Evolutionary conservation across 2,888 invertebrate species (phyloP).

Genomic region (Nemapogon koenigi): DNA sequence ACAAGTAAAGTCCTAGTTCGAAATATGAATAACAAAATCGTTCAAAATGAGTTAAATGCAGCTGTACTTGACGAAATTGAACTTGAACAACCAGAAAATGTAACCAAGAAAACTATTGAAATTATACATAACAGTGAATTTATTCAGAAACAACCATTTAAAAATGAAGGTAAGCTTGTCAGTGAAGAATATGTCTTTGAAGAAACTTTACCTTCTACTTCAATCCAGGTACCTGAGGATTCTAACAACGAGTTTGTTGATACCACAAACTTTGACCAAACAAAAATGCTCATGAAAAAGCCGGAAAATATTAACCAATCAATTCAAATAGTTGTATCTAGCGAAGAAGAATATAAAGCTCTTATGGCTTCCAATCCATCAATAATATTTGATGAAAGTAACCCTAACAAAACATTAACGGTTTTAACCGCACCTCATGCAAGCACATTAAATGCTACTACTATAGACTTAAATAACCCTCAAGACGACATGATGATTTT

Average conservation of each 20-base stretch:
- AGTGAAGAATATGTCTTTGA: conserved; percentile 26
- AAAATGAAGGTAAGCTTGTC: conserved; percentile 20
- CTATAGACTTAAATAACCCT: conserved; percentile 51
- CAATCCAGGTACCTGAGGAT: conserved; percentile 30
- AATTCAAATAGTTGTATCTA: conserved; percentile 56
- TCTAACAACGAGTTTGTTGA: conserved; percentile 16
- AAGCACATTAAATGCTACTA: conserved; percentile 26
- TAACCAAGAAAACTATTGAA: conserved; percentile 54
- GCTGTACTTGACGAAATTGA: not conserved
- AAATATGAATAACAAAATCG: conserved; percentile 21
- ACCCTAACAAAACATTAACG: conserved; percentile 41
- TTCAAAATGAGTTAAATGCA: too few species aligned
- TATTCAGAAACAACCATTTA: conserved; percentile 50
- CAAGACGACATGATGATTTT: conserved; percentile 67
- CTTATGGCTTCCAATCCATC: conserved; percentile 49
- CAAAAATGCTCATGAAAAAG: conserved; percentile 38
- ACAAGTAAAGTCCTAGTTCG: conserved; percentile 48
- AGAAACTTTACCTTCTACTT: conserved; percentile 27
- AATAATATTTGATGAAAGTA: conserved; percentile 46
- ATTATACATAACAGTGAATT: conserved; percentile 68
- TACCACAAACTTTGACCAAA: conserved; percentile 21
- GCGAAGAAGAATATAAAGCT: conserved; percentile 57
- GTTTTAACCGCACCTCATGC: conserved; percentile 38
- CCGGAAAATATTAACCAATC: conserved; percentile 35
- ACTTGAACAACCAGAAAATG: conserved; percentile 47